phyloP scores from a whole-genome alignment of 2,113 vertebrate genomes.

The Hystrix cristata region DNA sequence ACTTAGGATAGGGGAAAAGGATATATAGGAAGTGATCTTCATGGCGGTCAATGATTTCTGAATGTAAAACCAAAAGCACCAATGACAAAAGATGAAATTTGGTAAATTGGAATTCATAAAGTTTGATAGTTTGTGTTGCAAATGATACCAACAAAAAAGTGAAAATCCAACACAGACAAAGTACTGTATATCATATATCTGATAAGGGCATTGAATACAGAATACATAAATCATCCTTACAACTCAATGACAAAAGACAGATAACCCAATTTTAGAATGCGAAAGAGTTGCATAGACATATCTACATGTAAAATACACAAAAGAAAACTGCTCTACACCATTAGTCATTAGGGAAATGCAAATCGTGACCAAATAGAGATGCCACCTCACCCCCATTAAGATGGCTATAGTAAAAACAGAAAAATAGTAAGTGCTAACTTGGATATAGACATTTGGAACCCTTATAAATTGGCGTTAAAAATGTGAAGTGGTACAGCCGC shows the following conservation, averaged over 20 bases:
- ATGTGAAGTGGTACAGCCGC: neutral
- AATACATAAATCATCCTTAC: neutral
- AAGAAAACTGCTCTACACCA: neutral
- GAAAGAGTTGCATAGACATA: neutral
- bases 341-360: slow-evolving; percentile 7
- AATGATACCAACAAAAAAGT: neutral
- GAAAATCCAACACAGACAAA: neutral
- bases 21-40: neutral
- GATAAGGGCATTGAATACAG: neutral
- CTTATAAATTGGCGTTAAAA: neutral
- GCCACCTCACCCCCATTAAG: neutral
- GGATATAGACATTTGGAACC: neutral
- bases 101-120: neutral
- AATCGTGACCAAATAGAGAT: neutral
- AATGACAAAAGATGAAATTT: neutral
- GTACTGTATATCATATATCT: neutral
- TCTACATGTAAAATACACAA: neutral
- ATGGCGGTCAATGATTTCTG: neutral
- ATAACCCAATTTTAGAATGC: neutral
- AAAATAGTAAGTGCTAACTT: neutral
- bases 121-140: neutral
- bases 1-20: neutral
- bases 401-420: neutral
- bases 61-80: neutral
- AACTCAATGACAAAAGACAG: neutral